These are phyloP conservation scores for Apodemia zela DNA, from an alignment of 2,888 invertebrate genomes.

Conservation along the genomic window DNA sequence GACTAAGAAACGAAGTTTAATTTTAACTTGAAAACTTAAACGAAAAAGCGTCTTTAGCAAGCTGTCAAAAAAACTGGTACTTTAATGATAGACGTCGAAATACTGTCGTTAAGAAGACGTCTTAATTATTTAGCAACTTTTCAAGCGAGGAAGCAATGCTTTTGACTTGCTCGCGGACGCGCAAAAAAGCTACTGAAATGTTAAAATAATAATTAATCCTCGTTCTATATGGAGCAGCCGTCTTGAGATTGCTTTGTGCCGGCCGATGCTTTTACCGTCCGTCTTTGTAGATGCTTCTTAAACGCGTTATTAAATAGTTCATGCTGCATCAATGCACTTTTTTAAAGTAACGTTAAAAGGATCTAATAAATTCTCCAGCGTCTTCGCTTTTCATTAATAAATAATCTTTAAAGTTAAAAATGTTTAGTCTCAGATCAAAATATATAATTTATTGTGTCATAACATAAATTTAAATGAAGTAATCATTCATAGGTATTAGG, in stretches of 20 bases:
- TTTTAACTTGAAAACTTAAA: slow-evolving; percentile 30
- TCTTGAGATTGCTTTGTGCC: slow-evolving; percentile 57
- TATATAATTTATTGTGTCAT: too few species aligned
- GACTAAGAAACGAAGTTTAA: slow-evolving; percentile 25
- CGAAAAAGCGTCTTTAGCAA: slow-evolving; percentile 39
- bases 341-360: slow-evolving; percentile 37
- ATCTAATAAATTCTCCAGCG: slow-evolving; percentile 28
- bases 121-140: slow-evolving; percentile 78
- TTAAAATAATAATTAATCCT: slow-evolving; percentile 81
- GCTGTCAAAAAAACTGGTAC: slow-evolving; percentile 51
- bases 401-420: too few species aligned
- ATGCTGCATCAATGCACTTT: slow-evolving; percentile 62
- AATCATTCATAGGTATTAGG: too few species aligned
- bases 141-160: slow-evolving; percentile 72
- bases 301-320: slow-evolving; percentile 75
- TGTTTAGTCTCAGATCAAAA: too few species aligned
- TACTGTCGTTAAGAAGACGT: slow-evolving; percentile 64
- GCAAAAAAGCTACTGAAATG: slow-evolving; percentile 72
- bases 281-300: slow-evolving; percentile 62
- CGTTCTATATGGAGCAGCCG: slow-evolving; percentile 43
- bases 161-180: slow-evolving; percentile 68
- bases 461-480: too few species aligned
- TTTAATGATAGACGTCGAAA: slow-evolving; percentile 56
- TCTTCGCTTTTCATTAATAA: slow-evolving; percentile 22
- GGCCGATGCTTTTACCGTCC: slow-evolving; percentile 57